Conservation (phyloP, 2,888 invertebrate species). For the Nectonema munidae region DNA sequence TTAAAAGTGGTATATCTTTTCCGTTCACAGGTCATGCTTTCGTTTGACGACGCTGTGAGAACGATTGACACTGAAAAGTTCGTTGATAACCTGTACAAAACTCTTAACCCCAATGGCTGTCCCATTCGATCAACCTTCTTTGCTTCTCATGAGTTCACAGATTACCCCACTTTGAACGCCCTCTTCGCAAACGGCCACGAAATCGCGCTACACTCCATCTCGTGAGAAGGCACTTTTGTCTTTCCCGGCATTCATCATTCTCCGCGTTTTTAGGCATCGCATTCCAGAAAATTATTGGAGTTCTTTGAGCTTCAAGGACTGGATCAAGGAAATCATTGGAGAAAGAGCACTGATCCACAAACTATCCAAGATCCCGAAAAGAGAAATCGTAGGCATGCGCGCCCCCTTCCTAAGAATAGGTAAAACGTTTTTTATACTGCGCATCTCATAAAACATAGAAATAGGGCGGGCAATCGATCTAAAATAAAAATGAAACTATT, state of each 20-base stretch:
- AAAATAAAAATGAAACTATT: no score
- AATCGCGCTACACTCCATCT: conserved; percentile 65
- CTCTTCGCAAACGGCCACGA: conserved; percentile 63
- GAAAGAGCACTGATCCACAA: conserved; percentile 62
- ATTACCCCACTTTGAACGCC: conserved; percentile 65
- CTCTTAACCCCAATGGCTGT: conserved; percentile 71
- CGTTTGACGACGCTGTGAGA: no score
- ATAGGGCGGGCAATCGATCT: no score
- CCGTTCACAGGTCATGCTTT: no score
- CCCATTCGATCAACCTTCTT: conserved; percentile 67
- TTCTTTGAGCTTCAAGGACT: conserved; percentile 21
- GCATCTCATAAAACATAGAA: no score
- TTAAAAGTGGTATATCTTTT: no score
- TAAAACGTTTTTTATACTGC: no score
- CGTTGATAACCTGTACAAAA: no score
- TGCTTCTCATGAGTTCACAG: conserved; percentile 62
- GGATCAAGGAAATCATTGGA: conserved; percentile 77
- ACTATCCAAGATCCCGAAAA: conserved; percentile 53
- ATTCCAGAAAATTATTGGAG: conserved; percentile 10
- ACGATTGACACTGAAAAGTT: no score
- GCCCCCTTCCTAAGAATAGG: conserved; percentile 34
- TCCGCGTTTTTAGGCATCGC: conserved; percentile 1
- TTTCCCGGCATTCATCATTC: background rate
- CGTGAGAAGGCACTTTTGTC: conserved; percentile 32
- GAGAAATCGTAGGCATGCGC: conserved; percentile 57